These are phyloP conservation scores for Trissoscelio sp. DNA, from an alignment of 2,888 invertebrate species.

Conservation along the genomic window DNA sequence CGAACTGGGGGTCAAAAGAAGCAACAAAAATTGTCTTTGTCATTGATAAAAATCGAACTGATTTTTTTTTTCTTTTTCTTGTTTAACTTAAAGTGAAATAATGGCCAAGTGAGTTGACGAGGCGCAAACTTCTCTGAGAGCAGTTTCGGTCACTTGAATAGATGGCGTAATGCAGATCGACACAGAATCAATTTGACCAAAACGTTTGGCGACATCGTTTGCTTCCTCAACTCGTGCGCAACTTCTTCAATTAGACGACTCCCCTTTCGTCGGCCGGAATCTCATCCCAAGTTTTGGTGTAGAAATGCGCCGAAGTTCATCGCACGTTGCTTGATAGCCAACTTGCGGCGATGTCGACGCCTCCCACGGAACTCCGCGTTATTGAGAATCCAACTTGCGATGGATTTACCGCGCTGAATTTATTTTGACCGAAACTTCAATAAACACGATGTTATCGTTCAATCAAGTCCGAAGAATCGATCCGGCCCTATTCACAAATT, in stretches of 20 bases:
- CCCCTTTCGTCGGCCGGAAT: conserved; percentile 33
- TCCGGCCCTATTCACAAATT: too few relatives aligned
- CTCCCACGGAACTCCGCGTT: conserved; percentile 34
- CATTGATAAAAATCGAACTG: too few relatives aligned
- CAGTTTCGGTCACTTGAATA: conserved; percentile 22
- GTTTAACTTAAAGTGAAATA: neutral
- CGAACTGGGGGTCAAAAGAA: neutral
- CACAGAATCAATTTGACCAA: conserved; percentile 46
- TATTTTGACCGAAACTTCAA: conserved; percentile 16
- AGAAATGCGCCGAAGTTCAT: conserved; percentile 53
- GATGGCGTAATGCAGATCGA: conserved; percentile 30
- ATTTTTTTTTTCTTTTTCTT: too few relatives aligned
- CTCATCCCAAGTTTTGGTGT: conserved; percentile 32
- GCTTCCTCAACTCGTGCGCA: conserved; percentile 38
- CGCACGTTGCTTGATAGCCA: conserved; percentile 34
- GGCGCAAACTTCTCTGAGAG: conserved; percentile 2
- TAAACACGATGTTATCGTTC: neutral
- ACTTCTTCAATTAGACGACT: conserved; percentile 56
- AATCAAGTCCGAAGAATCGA: neutral
- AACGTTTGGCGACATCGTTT: conserved; percentile 50
- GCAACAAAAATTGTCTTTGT: neutral
- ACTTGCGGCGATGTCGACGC: conserved; percentile 44
- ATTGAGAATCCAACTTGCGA: conserved; percentile 41
- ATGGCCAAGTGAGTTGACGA: neutral
- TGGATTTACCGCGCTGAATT: conserved; percentile 27